phyloP scores from a whole-genome alignment of 2,888 invertebrate species.

The Phymatocera aterrima region DNA sequence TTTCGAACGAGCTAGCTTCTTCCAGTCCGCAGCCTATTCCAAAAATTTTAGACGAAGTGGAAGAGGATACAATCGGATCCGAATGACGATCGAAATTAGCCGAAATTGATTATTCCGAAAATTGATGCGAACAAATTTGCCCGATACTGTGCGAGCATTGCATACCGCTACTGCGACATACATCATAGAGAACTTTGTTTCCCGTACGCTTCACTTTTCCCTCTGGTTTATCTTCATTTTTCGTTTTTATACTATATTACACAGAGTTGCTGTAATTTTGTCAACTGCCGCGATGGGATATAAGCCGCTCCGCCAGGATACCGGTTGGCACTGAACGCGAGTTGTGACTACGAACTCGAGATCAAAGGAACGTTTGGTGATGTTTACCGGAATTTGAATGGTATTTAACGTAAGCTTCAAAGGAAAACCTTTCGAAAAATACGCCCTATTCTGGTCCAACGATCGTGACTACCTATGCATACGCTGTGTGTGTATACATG shows the following conservation, averaged over 20 bases:
- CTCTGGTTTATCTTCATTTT: neutral
- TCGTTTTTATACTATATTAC: neutral
- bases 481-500: neutral
- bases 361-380: constrained; percentile 15
- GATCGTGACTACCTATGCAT: neutral
- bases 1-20: too few relatives aligned
- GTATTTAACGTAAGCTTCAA: constrained; percentile 27
- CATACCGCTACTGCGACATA: too few relatives aligned
- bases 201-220: neutral
- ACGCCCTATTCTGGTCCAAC: neutral
- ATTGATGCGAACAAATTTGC: too few relatives aligned
- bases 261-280: neutral
- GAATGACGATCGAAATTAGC: too few relatives aligned
- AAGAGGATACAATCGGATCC: too few relatives aligned
- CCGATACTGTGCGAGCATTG: too few relatives aligned
- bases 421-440: constrained; percentile 6
- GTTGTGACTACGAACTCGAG: constrained; percentile 1
- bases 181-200: too few relatives aligned
- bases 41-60: too few relatives aligned
- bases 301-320: neutral
- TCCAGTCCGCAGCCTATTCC: too few relatives aligned
- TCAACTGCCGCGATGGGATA: neutral
- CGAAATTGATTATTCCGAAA: too few relatives aligned
- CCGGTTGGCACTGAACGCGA: neutral
- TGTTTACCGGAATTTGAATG: constrained; percentile 33